Base-by-base conservation (phyloP, 2,113 vertebrate genomes). In the Paramisgurnus dabryanus region DNA sequence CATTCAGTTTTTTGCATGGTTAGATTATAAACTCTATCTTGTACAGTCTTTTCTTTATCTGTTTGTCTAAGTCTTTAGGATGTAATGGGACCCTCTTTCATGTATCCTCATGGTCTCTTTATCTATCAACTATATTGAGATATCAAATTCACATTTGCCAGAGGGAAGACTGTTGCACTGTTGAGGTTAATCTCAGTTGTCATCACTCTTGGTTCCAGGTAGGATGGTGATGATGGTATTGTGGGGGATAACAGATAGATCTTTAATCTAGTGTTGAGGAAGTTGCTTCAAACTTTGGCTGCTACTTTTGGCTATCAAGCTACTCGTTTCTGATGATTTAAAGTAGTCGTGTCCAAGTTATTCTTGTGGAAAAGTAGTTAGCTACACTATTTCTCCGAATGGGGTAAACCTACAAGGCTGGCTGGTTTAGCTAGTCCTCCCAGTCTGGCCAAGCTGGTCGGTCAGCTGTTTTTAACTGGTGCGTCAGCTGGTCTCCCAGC, bases 141-240 rank as follows among this genome's bases (percentile, higher is more conserved):
- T 81, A 75, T 81, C 79, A 76, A 67, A 67, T 81, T 67, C 79
- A 81, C 50, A 41, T 41, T 68, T 50, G 40, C 79, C 79, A 1
- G 39, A 80, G 50, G 60, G 49, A 68, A 57, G 72, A 58, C 53
- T 50, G 41, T 17, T 43, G 70, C 53, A 55, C 18, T 27, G 15
- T 65, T 72, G 58, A 0, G 63, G 69, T 65, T 80, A 73, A 81
- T 40, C 80, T 76, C 57, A 67, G 64, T 64, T 27, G 22, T 39
- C 17, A 18, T 65, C 73, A 66, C 12, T 18, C 22, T 18, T 12
- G 2, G 13, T 47, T 43, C 64, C 9, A 76, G 27, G 74, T 43
- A 53, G 64, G 17, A 47, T 6, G 60, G 49, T 64, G 39, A 64
- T 40, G 4, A 55, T 67, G 34, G 45, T n/a, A 55, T 34, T 50